Percentiles rank a stretch among this genome's conserved stretches.
phyloP scores from a whole-genome alignment of 2,888 invertebrate genomes.

The Rhamnusium bicolor region DNA sequence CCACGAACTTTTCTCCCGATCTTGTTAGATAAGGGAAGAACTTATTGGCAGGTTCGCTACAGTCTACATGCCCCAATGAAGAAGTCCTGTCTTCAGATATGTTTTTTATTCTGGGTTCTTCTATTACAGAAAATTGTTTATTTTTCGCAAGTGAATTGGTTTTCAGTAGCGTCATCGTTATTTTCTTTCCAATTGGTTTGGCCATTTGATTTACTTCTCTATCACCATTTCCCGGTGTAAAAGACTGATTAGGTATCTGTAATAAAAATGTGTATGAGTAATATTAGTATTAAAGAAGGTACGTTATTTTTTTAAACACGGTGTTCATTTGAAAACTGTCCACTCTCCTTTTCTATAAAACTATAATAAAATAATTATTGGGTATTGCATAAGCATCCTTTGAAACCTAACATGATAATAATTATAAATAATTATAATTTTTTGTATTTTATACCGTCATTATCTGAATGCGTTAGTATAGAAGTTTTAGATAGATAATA shows the following conservation, averaged over 20 bases:
- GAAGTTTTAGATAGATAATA: too few relatives aligned
- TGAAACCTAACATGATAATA: too few relatives aligned
- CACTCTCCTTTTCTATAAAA: too few relatives aligned
- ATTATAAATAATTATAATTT: too few relatives aligned
- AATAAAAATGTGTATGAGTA: background rate
- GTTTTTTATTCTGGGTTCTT: background rate
- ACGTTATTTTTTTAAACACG: too few relatives aligned
- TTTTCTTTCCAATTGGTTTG: background rate
- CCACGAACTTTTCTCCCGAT: constrained; percentile 7
- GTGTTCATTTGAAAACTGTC: too few relatives aligned
- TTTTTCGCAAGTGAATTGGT: background rate
- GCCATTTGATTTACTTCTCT: background rate
- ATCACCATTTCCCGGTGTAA: background rate
- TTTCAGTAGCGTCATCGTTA: background rate
- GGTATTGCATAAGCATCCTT: too few relatives aligned
- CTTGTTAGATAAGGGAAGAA: constrained; percentile 30
- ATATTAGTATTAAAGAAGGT: background rate
- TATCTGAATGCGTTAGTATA: too few relatives aligned
- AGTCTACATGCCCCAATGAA: constrained; percentile 12
- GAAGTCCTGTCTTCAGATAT: background rate
- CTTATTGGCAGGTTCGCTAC: constrained; percentile 4
- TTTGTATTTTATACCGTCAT: too few relatives aligned
- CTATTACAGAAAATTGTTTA: background rate
- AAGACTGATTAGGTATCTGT: background rate
- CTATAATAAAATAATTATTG: too few relatives aligned